Percentiles rank a stretch among this genome's conserved stretches.
These are phyloP conservation scores for Zaprionus kolodkinae DNA, from an alignment of 1,140 invertebrate species.

Conservation along the genomic window DNA sequence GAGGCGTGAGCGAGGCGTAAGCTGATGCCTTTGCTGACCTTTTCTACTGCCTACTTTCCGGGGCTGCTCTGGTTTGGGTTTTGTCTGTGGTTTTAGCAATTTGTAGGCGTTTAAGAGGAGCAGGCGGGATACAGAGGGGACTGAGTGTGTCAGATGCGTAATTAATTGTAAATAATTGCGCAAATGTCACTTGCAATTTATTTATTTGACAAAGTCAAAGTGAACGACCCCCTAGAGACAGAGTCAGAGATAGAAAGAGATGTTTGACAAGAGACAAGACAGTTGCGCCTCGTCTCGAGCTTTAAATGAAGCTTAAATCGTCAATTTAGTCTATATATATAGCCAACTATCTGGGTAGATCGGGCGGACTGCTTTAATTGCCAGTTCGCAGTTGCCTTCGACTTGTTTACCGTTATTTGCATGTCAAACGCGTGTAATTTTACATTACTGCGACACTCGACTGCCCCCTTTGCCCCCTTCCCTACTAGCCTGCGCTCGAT, in stretches of 20 bases:
- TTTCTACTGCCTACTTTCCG: slow-evolving; percentile 25
- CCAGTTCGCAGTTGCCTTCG: slow-evolving; percentile 31
- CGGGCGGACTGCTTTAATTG: slow-evolving; percentile 45
- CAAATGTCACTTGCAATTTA: slow-evolving; percentile 71
- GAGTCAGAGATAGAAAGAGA: background rate
- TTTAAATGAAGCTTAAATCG: background rate
- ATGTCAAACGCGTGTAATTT: slow-evolving; percentile 79
- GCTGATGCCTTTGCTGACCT: slow-evolving; percentile 33
- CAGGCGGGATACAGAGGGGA: background rate
- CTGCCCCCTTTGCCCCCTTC: background rate
- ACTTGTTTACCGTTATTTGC: slow-evolving; percentile 67
- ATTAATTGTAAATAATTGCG: slow-evolving; percentile 79
- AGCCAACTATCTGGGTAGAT: slow-evolving; percentile 19
- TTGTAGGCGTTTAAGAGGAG: slow-evolving; percentile 4
- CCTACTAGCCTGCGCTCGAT: slow-evolving; percentile 32
- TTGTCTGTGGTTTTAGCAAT: slow-evolving; percentile 16
- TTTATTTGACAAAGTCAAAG: slow-evolving; percentile 62
- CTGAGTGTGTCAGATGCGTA: slow-evolving; percentile 52
- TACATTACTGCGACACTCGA: slow-evolving; percentile 74
- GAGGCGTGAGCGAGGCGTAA: background rate
- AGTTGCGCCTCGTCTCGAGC: background rate
- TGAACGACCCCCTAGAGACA: slow-evolving; percentile 32
- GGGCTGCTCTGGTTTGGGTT: slow-evolving; percentile 7
- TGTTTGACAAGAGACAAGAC: background rate
- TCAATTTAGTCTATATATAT: background rate